Evolutionary conservation across 2,797 vertebrate species (phyloP), one percentile per base, ranked within the genome.

Genomic region (Diglossa cyanea): DNA sequence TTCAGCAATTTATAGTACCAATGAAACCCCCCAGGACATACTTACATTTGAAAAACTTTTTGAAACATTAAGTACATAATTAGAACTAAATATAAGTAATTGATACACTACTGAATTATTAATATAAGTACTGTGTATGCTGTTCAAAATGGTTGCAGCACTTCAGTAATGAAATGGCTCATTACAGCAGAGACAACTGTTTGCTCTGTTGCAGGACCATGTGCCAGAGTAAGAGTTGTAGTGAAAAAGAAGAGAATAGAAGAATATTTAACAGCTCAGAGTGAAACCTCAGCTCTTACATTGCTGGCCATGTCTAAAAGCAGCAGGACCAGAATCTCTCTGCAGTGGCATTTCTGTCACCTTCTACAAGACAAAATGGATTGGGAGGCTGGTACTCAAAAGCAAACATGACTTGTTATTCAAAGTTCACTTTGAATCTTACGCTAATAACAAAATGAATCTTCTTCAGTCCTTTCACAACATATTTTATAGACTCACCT

Each of bases 91-190:
- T 76, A 77, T 80, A 95, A 85, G 42, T 68, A 92, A 95, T 73
- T 88, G 87, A 87, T 87, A 76, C 28, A 61, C 17, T 54, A 94
- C 83, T 80, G 5, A 93, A 94, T 90, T 93, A 95, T 93, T 88
- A 40, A 75, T 58, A 79, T 13, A 16, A 71, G 23, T 77, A 63
- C 18, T 37, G 54, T 48, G 39, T 26, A 60, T 50, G 37, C n/a
- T 78, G 51, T 65, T 93, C 70, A 70, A 96, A 95, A 94, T 58
- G 51, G 48, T 35, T 86, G 37, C 65, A 85, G 63, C 25, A 40
- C 57, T 93, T 93, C 13, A 75, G 61, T 61, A 86, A 87, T 73
- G 50, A 63, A 94, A 90, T 3, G 2, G 23, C 51, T 92, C 53
- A 45, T 90, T 94, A 61, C 21, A 71, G 13, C 25, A 85, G 44